These are phyloP conservation scores for Naso thynnoides DNA, from an alignment of 2,797 vertebrate species.

Conservation along the genomic window DNA sequence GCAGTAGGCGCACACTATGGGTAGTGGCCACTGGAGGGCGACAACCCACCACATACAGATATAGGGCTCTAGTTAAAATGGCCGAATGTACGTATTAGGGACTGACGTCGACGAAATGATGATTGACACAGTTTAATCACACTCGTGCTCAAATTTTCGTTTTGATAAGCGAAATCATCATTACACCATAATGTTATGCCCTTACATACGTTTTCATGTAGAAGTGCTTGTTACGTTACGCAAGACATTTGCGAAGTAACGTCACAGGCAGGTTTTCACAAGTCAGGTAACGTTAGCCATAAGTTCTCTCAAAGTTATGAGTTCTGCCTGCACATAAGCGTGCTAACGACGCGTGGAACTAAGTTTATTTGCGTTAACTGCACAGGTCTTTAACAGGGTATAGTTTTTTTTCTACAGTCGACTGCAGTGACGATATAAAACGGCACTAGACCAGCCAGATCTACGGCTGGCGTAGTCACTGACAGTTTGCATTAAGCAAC, in stretches of 20 bases:
- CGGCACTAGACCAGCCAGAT: background rate
- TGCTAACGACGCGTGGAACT: background rate
- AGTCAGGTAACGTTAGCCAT: too few species aligned
- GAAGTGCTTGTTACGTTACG: too few species aligned
- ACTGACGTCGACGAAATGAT: background rate
- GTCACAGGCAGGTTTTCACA: background rate
- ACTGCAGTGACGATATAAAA: fast-evolving
- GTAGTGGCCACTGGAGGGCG: constrained; percentile 36
- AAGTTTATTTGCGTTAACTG: background rate
- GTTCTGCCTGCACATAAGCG: background rate
- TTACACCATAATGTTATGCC: background rate
- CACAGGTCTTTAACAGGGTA: background rate
- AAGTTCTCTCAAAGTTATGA: background rate
- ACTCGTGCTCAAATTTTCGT: fast-evolving
- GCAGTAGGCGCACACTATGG: background rate
- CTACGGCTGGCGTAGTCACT: background rate
- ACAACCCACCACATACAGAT: constrained; percentile 14
- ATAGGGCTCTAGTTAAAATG: constrained; percentile 34
- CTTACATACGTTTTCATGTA: background rate
- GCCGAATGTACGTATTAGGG: constrained; percentile 5
- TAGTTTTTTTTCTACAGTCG: background rate
- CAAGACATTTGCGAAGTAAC: background rate
- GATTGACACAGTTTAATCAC: background rate
- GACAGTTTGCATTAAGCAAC: background rate
- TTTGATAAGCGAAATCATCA: background rate